phyloP scores from a whole-genome alignment of 2,888 invertebrate genomes.

The Oxyscelio sp. region DNA sequence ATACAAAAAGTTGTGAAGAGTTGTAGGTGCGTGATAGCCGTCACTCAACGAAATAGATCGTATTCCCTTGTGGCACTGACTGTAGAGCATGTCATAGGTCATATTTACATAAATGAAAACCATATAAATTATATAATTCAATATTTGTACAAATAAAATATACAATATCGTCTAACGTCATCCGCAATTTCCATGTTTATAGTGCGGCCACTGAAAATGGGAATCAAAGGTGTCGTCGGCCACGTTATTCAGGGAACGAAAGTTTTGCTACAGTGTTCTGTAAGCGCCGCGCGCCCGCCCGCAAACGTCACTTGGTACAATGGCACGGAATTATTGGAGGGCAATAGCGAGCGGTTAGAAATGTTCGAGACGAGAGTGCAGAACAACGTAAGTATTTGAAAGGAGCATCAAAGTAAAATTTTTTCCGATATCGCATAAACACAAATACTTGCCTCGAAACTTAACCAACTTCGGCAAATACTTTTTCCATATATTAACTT shows the following conservation, averaged over 20 bases:
- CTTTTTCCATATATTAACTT: constrained; percentile 61
- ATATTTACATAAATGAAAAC: no score
- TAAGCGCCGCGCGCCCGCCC: constrained; percentile 94
- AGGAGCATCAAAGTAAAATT: constrained; percentile 59
- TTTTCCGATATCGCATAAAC: constrained; percentile 65
- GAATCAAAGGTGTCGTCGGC: constrained; percentile 93
- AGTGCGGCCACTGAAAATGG: constrained; percentile 95
- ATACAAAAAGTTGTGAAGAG: no score
- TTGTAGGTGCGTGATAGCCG: no score
- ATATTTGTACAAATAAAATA: no score
- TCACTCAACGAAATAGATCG: no score
- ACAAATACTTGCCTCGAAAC: constrained; percentile 48
- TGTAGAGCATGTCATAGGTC: no score
- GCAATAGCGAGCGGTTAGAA: no score
- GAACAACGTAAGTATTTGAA: constrained; percentile 84
- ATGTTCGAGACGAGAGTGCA: constrained; percentile 83
- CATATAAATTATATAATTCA: no score
- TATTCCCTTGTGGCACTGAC: no score
- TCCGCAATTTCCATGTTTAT: constrained; percentile 77
- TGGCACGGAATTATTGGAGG: no score
- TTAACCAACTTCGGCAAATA: constrained; percentile 49
- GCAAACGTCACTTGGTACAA: no score
- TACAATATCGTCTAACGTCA: neutral
- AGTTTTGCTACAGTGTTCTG: constrained; percentile 93
- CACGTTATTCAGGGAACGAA: constrained; percentile 94